Base-by-base conservation (phyloP, 2,888 invertebrate genomes). In the Ormyrus thymus region DNA sequence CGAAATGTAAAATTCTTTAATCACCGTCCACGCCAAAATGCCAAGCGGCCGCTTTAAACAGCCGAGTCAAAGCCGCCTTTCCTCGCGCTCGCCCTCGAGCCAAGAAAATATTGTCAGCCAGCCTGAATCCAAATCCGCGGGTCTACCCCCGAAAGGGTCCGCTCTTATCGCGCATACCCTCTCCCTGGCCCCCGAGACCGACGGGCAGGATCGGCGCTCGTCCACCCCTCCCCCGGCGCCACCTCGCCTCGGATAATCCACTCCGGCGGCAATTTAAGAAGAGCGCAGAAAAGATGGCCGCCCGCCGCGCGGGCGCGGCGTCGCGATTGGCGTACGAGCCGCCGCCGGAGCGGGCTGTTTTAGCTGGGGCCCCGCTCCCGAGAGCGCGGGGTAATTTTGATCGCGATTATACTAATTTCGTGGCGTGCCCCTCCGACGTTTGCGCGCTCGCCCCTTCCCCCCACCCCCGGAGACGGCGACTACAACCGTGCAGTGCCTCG, bases 391-490 rank as follows among this genome's bases (percentile, higher is more conserved):
- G 86, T 86, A 87, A 87, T 87, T 87, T 87, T 85, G 85, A 87
- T 87, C 86, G 87, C 84, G 86, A 87, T 87, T 87, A 86, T 85
- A 85, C 86, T 87, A 86, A 87, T 87, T 87, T 87, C 85, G 84
- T 84, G 86, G 84, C 82, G 82, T 84, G 84, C 85, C 13, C 45
- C 29, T 29, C 11, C 58, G 46, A 64, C 73, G 3, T 29, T 29
- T 29, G 29, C 85, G 84, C 85, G 9, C 45, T 43, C 58, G 46
- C 64, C 73, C 4, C 29, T 4, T 4, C 29, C n/a, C 3, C n/a
- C n/a, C n/a, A n/a, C 5, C 29, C 65, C 48, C 48, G 61, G 6
- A 45, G 7, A 1, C 43, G 53, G 46, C n/a, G 65, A 13, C 72
- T 61, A 51, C 71, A 72, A 43, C 51, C n/a, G 71, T 71, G 71